These are phyloP conservation scores for Adelphocoris suturalis DNA, from an alignment of 2,888 invertebrate species.

Conservation along the genomic window DNA sequence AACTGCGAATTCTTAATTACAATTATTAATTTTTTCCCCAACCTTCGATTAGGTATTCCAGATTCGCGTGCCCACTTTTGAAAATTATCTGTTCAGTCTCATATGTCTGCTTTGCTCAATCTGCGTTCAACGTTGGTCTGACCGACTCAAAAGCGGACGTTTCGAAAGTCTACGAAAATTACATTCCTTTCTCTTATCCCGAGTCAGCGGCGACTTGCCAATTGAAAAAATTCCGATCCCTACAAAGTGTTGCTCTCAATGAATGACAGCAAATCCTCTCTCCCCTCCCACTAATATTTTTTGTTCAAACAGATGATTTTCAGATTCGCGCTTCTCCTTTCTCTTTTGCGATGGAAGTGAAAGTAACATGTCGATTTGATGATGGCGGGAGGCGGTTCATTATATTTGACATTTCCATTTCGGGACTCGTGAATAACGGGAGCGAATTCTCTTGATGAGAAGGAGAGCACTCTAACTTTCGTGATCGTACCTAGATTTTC, in stretches of 20 bases:
- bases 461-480: too few relatives aligned
- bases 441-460: neutral
- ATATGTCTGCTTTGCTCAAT: neutral
- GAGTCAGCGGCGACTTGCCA: neutral
- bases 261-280: neutral
- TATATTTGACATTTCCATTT: neutral
- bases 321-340: neutral
- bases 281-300: neutral
- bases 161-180: conserved; percentile 22
- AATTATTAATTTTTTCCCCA: too few relatives aligned
- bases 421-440: neutral
- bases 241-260: neutral
- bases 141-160: neutral
- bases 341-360: neutral
- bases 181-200: neutral
- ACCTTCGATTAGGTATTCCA: too few relatives aligned
- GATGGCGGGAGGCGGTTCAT: neutral
- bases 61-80: neutral
- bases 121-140: neutral
- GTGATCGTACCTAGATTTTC: too few relatives aligned
- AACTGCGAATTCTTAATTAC: too few relatives aligned
- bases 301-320: conserved; percentile 24
- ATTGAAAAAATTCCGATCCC: conserved; percentile 3
- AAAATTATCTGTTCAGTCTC: neutral
- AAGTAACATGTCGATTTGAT: neutral